These are phyloP conservation scores for Campoplex nolae DNA, from an alignment of 2,888 invertebrate species.

Conservation along the genomic window DNA sequence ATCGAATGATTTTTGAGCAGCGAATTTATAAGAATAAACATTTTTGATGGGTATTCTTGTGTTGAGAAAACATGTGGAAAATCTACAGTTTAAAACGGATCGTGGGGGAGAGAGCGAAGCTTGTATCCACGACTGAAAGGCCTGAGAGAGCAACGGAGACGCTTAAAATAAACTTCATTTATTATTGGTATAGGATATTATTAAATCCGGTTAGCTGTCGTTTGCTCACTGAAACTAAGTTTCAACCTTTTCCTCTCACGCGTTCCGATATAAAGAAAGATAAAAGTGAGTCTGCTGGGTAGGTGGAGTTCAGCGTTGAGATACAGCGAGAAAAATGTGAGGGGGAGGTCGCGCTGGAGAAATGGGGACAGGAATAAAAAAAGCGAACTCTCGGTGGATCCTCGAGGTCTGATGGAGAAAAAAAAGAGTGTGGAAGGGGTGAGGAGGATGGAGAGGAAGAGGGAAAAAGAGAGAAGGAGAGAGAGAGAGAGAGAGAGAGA, in stretches of 20 bases:
- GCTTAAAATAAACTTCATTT: conserved; percentile 81
- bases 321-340: conserved; percentile 57
- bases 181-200: conserved; percentile 81
- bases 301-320: conserved; percentile 58
- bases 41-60: not conserved
- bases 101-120: not conserved
- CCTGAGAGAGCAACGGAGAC: conserved; percentile 45
- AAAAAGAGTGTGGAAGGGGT: conserved; percentile 34
- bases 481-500: conserved; percentile 38
- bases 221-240: conserved; percentile 78
- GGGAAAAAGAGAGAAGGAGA: conserved; percentile 31
- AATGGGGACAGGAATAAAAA: conserved; percentile 61
- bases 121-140: conserved; percentile 37
- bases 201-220: conserved; percentile 80
- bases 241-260: conserved; percentile 75
- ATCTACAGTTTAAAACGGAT: not conserved
- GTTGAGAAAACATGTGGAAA: not conserved
- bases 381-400: conserved; percentile 53
- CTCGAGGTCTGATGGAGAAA: conserved; percentile 46
- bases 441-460: conserved; percentile 32
- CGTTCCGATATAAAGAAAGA: conserved; percentile 68
- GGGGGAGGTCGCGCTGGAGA: conserved; percentile 54
- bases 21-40: not conserved
- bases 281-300: conserved; percentile 48
- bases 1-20: not conserved